Conservation (phyloP, 2,113 vertebrate genomes). For the Podilymbus podiceps region DNA sequence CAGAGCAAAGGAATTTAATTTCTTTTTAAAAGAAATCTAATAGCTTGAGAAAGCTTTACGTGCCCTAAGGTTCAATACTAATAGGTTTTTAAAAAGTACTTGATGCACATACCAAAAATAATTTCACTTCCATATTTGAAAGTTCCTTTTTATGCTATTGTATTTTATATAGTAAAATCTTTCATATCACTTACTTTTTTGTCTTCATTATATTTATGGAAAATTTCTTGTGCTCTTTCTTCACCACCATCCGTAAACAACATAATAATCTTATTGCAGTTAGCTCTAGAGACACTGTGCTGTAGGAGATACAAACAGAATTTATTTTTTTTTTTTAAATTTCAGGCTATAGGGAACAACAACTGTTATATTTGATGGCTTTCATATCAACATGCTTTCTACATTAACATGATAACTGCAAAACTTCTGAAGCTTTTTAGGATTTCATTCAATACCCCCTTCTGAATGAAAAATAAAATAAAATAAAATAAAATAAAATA, state of each 20-base stretch:
- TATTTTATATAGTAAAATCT: not conserved
- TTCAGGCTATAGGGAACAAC: not conserved
- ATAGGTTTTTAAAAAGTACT: fast-evolving
- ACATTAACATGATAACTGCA: not conserved
- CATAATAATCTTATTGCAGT: slow-evolving; percentile 99
- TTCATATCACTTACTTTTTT: slow-evolving; percentile 82
- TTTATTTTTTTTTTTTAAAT: not conserved
- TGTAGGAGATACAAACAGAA: slow-evolving; percentile 61
- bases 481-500: not conserved
- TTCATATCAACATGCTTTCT: not conserved
- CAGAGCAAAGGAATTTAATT: no score
- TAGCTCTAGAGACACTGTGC: slow-evolving; percentile 92
- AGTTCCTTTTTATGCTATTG: not conserved
- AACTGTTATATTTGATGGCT: not conserved
- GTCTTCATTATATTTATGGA: slow-evolving; percentile 89
- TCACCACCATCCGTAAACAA: slow-evolving; percentile 98
- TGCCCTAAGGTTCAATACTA: not conserved
- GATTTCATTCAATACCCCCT: not conserved
- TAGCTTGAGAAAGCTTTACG: not conserved
- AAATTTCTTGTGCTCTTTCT: slow-evolving; percentile 92
- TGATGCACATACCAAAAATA: not conserved
- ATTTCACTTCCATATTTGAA: not conserved
- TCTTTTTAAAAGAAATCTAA: not conserved
- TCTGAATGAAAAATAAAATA: not conserved
- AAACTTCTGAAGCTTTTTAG: not conserved